Conservation (phyloP, 2,888 invertebrate species). For the Dryocosmus kuriphilus region DNA sequence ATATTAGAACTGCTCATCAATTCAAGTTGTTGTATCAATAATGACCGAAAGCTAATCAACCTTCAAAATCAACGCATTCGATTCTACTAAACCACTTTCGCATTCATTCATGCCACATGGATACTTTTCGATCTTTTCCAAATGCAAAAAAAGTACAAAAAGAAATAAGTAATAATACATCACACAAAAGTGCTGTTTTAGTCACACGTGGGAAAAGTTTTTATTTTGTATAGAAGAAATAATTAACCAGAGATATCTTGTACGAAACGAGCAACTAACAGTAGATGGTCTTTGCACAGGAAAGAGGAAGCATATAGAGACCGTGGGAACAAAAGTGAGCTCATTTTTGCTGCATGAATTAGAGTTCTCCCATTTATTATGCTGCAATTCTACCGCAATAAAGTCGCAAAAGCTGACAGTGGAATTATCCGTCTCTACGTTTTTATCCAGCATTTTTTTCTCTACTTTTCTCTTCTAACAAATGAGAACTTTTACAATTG, state of each 20-base stretch:
- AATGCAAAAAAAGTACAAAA: background rate
- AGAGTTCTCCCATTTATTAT: constrained; percentile 57
- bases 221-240: constrained; percentile 67
- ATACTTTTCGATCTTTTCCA: background rate
- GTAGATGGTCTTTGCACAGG: constrained; percentile 68
- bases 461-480: background rate
- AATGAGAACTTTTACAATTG: background rate
- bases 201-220: constrained; percentile 69
- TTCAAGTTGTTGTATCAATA: background rate
- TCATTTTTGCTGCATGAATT: constrained; percentile 71
- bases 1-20: background rate
- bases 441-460: constrained; percentile 15
- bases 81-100: background rate
- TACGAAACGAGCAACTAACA: constrained; percentile 71
- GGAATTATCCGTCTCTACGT: background rate
- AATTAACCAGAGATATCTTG: constrained; percentile 74
- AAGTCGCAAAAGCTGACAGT: constrained; percentile 39
- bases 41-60: background rate
- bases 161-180: background rate
- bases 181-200: constrained; percentile 34
- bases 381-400: constrained; percentile 7
- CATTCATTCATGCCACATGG: background rate
- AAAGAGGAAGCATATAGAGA: constrained; percentile 72
- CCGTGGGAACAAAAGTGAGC: constrained; percentile 73
- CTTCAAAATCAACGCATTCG: background rate